Base-by-base conservation (phyloP, 2,797 vertebrate genomes). In the Uromys caudimaculatus region DNA sequence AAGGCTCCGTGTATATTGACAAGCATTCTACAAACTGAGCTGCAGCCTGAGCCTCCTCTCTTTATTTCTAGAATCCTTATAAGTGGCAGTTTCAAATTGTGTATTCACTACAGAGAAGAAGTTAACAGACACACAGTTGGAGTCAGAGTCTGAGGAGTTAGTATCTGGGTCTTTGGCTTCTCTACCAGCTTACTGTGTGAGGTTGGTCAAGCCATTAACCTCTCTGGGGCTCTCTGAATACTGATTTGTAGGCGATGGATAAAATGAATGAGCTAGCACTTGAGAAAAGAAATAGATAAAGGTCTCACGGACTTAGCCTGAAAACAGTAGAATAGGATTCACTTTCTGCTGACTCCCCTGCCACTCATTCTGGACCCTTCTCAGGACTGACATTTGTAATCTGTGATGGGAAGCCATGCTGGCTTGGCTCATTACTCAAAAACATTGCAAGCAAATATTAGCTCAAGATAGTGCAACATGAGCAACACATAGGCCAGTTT, bases 371-470 rank as follows among this genome's bases (percentile, higher is more conserved):
- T 12, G 77, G 87, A 54, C 38, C 27, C 29, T 83, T 52, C 94
- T 54, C 78, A 13, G 76, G 64, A 52, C 56, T 19, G 82, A 19
- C 58, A 9, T 44, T 67, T 85, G 94, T 35, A 29, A 35, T 64
- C 82, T 24, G 47, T 0, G 9, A 67, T 24, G 52, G 0, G 12
- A 77, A 0, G 12, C 96, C 71, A 52, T 16, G 89, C 23, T 62
- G 78, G 54, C 44, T 62, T 47, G 76, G 86, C 87, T 87, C 62
- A 84, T 69, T 38, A 9, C 58, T 90, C 78, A 77, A 86, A 97
- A 96, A 86, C 52, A 92, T 54, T 89, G 88, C 95, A 89, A 94
- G 93, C 92, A 89, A 86, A 94, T 90, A 93, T 95, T 88, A 94
- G 87, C 69, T 93, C 89, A 56, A 96, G 93, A 92, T 92, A 95